Evolutionary conservation across 2,113 vertebrate genomes (phyloP).

Genomic region (Megaleporinus macrocephalus): DNA sequence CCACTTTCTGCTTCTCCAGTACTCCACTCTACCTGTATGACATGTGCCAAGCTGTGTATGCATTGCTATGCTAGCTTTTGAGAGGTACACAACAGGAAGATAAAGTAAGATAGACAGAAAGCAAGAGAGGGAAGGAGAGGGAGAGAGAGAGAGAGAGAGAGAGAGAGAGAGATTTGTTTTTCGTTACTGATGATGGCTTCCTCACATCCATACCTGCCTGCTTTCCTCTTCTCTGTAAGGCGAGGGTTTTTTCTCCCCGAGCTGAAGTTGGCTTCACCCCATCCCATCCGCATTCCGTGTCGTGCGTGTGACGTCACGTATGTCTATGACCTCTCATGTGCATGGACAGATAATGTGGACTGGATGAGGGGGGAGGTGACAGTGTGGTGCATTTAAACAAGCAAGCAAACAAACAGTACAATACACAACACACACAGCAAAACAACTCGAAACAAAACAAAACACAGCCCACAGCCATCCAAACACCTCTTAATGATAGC

Average conservation of each 20-base stretch:
- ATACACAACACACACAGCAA: not conserved
- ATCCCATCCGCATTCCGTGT: conserved; percentile 77
- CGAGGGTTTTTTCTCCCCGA: conserved; percentile 56
- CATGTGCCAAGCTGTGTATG: conserved; percentile 30
- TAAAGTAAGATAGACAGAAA: conserved; percentile 57
- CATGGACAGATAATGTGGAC: conserved; percentile 78
- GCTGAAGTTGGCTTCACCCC: conserved; percentile 76
- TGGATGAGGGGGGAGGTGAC: conserved; percentile 66
- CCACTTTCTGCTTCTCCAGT: conserved; percentile 54
- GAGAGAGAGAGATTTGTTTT: conserved; percentile 14
- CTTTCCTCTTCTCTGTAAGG: conserved; percentile 69
- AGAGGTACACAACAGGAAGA: conserved; percentile 33
- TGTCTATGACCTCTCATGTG: conserved; percentile 80
- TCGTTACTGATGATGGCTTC: conserved; percentile 67
- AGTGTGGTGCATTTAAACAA: conserved; percentile 53
- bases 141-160: conserved; percentile 51
- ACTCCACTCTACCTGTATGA: conserved; percentile 17
- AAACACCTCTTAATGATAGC: conserved; percentile 24
- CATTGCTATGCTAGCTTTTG: conserved; percentile 21
- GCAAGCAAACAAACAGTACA: conserved; percentile 21
- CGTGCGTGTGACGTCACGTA: conserved; percentile 75
- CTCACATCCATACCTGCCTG: conserved; percentile 80
- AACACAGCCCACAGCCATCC: conserved; percentile 22
- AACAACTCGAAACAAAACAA: no score
- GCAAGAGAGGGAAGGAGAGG: conserved; percentile 54